Evolutionary conservation across 1,140 invertebrate genomes (phyloP), one percentile per base, ranked within the genome.

Genomic region (Tenebrio molitor): DNA sequence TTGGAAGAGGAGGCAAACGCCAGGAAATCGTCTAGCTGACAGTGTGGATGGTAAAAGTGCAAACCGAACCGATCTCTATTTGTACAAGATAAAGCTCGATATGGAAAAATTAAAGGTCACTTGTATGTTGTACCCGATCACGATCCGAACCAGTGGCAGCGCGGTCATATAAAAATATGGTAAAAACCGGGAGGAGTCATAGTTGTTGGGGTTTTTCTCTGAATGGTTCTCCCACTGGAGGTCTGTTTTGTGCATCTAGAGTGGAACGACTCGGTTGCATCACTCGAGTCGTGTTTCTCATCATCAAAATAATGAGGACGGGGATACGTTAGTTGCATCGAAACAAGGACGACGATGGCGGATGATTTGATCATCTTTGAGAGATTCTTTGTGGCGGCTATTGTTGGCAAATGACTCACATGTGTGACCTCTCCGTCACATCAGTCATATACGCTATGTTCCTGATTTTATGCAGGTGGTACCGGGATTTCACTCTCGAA

Each of bases 231-330:
- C 10, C 12, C 12, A 5, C 36, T 39, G 8, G 21, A n/a, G 17
- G 23, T 58, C 50, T 58, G 50, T 58, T 58, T 58, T 58, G 15
- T 58, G 50, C 50, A 58, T 58, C n/a, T 58, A 58, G 50, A 58
- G 50, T 58, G 50, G 50, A 58, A 58, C 50, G 23, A 58, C 0
- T 3, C 25, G 25, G 50, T 58, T 58, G 12, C 50, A 23, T 58
- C 50, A 58, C 36, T n/a, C 19, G 12, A 1, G 19, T 44, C 19
- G 17, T 12, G 46, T 34, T 50, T 58, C 50, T 58, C 50, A 58
- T n/a, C 8, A 46, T 17, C 8, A 2, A 8, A 15, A 2, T n/a
- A 50, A 50, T 21, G 17, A 21, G n/a, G 36, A 41, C 16, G n/a
- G 44, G 16, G 25, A 3, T 29, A 29, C 44, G 17, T 17, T 8